Base-by-base conservation (phyloP, 92 coral and sea anemone genomes). In the Anthopleura xanthogrammica region DNA sequence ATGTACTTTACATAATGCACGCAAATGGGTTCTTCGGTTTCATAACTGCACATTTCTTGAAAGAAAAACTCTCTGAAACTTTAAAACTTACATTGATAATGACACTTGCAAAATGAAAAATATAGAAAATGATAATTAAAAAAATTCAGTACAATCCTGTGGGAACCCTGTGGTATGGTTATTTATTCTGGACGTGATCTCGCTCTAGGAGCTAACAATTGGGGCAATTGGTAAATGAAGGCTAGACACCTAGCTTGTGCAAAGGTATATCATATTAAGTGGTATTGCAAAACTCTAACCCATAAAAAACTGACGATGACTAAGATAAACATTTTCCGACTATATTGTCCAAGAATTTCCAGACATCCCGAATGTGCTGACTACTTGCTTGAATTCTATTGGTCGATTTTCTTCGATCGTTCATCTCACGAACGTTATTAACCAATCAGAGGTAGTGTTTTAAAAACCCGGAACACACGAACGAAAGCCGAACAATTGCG, bases 391-490 rank as follows among this genome's bases (percentile, higher is more conserved):
- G 65, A 70, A 42, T 48, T 11, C 65, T 68, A 81, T 81, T 81
- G 84, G 84, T n/a, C 77, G 16, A 81, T 81, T 62, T 8, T 36
- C 24, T 68, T 22, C 58, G 40, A 8, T 52, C 77, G 84, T 23
- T 68, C 62, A 71, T 29, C n/a, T 29, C 20, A 22, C 84, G 84
- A 70, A 42, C 23, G 1, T 3, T n/a, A 48, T 17, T 41, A 68
- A 9, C 84, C 84, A 81, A 81, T 81, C 77, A 81, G 20, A 66
- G 48, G 41, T 16, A 40, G 7, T 41, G 10, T 81, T 81, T 62
- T 58, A 68, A 66, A 81, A 81, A 70, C 74, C 84, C 77, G 77
- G 84, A 75, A 81, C 24, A 81, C 52, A 81, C 84, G 77, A 70
- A 70, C 12, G 5, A 36, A 17, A 29, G 23, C 77, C 84, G 83